Percentiles rank a stretch among this genome's conserved stretches.
Evolutionary conservation across 2,797 vertebrate genomes (phyloP).

Genomic region (Catharus ustulatus): DNA sequence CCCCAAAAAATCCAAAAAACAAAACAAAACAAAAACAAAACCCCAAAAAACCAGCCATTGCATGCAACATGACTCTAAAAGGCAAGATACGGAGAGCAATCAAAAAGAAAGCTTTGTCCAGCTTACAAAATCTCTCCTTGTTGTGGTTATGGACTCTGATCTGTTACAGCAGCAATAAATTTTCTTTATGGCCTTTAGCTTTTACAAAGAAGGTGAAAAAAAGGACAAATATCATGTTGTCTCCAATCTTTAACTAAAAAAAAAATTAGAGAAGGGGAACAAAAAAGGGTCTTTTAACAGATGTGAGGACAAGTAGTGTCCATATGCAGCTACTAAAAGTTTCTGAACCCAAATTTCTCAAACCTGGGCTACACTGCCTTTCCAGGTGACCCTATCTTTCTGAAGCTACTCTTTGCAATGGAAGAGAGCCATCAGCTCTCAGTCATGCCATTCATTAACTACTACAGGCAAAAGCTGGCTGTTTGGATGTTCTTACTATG

Average conservation of each 20-base stretch:
- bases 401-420: neutral
- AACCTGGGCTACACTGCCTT: neutral
- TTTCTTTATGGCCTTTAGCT: slow-evolving; percentile 22
- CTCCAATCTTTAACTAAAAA: neutral
- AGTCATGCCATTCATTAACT: neutral
- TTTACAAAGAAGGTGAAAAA: slow-evolving; percentile 29
- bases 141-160: slow-evolving; percentile 26
- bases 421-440: neutral
- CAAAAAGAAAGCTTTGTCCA: slow-evolving; percentile 10
- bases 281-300: neutral
- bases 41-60: neutral
- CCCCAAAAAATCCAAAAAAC: no score
- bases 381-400: neutral
- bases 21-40: neutral
- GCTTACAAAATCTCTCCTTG: slow-evolving; percentile 34
- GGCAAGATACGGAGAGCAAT: neutral
- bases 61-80: neutral
- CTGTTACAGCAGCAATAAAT: slow-evolving; percentile 42
- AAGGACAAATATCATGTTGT: neutral
- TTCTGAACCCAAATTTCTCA: neutral
- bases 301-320: neutral
- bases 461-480: neutral
- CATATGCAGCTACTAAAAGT: neutral
- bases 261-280: fast-evolving
- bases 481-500: neutral